These are phyloP conservation scores for Globia sparganii DNA, from an alignment of 2,888 invertebrate genomes.

Conservation along the genomic window DNA sequence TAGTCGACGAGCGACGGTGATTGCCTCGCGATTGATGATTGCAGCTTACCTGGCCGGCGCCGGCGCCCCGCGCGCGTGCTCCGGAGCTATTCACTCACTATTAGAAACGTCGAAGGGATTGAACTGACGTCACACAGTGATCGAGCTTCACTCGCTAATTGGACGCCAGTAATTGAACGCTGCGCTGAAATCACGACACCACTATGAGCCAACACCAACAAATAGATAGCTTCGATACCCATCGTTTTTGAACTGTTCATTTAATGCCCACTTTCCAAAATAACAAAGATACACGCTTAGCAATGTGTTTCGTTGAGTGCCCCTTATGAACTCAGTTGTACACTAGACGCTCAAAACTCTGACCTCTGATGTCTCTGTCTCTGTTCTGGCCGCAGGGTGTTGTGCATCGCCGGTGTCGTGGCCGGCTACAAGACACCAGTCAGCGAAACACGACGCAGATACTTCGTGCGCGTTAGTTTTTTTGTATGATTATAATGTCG, in stretches of 20 bases:
- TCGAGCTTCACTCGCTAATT: constrained; percentile 21
- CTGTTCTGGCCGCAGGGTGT: no score
- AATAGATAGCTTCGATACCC: not conserved
- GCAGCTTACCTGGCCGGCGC: not conserved
- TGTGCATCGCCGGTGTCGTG: no score
- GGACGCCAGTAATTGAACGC: constrained; percentile 13
- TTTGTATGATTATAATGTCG: no score
- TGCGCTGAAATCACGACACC: not conserved
- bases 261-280: not conserved
- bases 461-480: no score
- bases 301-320: not conserved
- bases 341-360: no score
- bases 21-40: not conserved
- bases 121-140: constrained; percentile 8
- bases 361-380: no score
- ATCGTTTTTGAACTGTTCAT: not conserved
- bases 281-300: not conserved
- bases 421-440: no score
- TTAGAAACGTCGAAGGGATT: not conserved
- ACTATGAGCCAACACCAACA: not conserved
- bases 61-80: not conserved
- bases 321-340: no score
- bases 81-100: not conserved
- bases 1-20: not conserved
- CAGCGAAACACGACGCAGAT: no score